Percentiles rank a stretch among this genome's conserved stretches.
phyloP scores from a whole-genome alignment of 2,797 vertebrate species.

The Scleropages formosus region DNA sequence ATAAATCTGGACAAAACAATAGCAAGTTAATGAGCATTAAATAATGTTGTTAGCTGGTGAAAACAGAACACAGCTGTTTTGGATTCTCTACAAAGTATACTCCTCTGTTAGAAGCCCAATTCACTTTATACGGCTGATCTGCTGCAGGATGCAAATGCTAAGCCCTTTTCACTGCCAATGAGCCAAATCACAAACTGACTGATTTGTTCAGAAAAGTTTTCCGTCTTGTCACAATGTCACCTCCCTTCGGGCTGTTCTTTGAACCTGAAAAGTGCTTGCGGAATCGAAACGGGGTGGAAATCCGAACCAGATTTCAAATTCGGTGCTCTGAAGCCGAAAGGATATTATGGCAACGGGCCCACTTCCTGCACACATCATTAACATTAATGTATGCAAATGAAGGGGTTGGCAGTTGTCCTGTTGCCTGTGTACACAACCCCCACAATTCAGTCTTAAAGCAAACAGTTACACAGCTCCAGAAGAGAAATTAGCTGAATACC shows the following conservation, averaged over 20 bases:
- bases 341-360: conserved; percentile 39
- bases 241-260: conserved; percentile 37
- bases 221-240: conserved; percentile 39
- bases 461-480: conserved; percentile 2
- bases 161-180: conserved; percentile 47
- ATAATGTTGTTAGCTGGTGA: neutral
- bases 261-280: conserved; percentile 34
- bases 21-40: conserved; percentile 3
- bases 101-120: neutral
- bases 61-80: conserved; percentile 21
- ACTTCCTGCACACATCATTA: conserved; percentile 44
- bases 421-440: conserved; percentile 27
- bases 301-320: conserved; percentile 45
- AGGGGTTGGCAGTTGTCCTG: conserved; percentile 32
- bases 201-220: conserved; percentile 43
- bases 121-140: conserved; percentile 5
- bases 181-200: conserved; percentile 41
- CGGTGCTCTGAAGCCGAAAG: conserved; percentile 32
- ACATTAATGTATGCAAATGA: conserved; percentile 45
- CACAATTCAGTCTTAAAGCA: conserved; percentile 12
- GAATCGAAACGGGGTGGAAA: conserved; percentile 38
- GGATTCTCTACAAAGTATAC: conserved; percentile 2
- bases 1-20: neutral
- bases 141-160: conserved; percentile 27
- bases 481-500: conserved; percentile 7